Evolutionary conservation across 2,888 invertebrate genomes (phyloP).

Genomic region (Halictus ligatus): DNA sequence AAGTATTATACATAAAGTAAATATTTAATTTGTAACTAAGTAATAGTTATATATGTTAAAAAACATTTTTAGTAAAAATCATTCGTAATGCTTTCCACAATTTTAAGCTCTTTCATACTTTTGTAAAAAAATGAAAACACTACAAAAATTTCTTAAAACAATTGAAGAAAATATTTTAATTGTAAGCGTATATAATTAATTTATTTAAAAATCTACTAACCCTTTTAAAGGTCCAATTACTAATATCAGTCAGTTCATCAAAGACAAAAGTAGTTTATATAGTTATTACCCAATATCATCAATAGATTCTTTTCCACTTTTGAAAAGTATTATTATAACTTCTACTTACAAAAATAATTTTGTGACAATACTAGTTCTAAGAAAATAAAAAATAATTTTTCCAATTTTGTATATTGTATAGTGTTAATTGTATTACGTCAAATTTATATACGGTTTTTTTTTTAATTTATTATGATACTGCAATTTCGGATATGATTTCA

Average conservation of each 20-base stretch:
- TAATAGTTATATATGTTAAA: not conserved
- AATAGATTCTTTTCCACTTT: conserved; percentile 73
- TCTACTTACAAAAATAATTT: conserved; percentile 48
- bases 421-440: conserved; percentile 25
- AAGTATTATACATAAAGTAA: conserved; percentile 37
- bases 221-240: conserved; percentile 47
- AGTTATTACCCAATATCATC: conserved; percentile 49
- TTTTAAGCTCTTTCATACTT: conserved; percentile 12
- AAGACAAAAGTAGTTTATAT: conserved; percentile 33
- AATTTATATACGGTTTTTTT: conserved; percentile 6
- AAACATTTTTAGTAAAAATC: not conserved
- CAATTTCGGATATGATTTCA: conserved; percentile 1
- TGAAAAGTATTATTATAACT: conserved; percentile 64
- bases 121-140: conserved; percentile 3
- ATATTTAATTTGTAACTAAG: conserved; percentile 27
- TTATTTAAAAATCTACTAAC: conserved; percentile 30
- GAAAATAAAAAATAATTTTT: conserved; percentile 26
- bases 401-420: conserved; percentile 11
- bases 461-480: not conserved
- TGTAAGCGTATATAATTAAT: conserved; percentile 2
- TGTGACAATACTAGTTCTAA: conserved; percentile 71
- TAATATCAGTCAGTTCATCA: conserved; percentile 39
- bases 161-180: not conserved
- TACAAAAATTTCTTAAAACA: conserved; percentile 5
- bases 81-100: not conserved